Conservation (phyloP, 2,888 invertebrate genomes). For the Dryococelus australis region DNA sequence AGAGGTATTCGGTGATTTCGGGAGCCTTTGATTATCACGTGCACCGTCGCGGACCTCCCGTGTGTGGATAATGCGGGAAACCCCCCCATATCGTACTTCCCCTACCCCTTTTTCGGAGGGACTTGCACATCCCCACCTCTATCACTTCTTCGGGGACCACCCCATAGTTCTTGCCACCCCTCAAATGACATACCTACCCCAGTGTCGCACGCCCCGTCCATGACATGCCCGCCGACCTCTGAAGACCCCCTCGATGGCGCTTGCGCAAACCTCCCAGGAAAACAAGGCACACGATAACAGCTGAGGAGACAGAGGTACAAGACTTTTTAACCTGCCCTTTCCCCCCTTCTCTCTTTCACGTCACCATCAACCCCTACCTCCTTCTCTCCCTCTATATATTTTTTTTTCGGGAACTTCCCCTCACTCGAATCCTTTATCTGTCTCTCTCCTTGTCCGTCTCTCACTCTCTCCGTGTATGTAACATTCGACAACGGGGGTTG, state of each 20-base stretch:
- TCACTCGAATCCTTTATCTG: slow-evolving; percentile 18
- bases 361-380: slow-evolving; percentile 56
- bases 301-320: slow-evolving; percentile 49
- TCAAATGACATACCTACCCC: slow-evolving; percentile 16
- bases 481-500: slow-evolving; percentile 53
- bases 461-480: slow-evolving; percentile 27
- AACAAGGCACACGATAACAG: neutral
- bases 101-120: neutral
- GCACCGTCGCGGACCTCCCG: neutral
- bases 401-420: slow-evolving; percentile 39
- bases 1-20: neutral
- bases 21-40: neutral
- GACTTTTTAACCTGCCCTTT: slow-evolving; percentile 44
- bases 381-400: slow-evolving; percentile 57
- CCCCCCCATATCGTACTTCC: neutral
- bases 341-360: slow-evolving; percentile 46
- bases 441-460: slow-evolving; percentile 29
- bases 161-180: neutral
- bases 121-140: too few species aligned
- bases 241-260: slow-evolving; percentile 33
- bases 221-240: neutral
- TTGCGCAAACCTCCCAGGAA: slow-evolving; percentile 41
- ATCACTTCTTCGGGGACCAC: neutral
- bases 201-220: neutral
- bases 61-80: neutral